Evolutionary conservation across 2,797 vertebrate genomes (phyloP), one percentile per base, ranked within the genome.

Genomic region (Coreius guichenoti): DNA sequence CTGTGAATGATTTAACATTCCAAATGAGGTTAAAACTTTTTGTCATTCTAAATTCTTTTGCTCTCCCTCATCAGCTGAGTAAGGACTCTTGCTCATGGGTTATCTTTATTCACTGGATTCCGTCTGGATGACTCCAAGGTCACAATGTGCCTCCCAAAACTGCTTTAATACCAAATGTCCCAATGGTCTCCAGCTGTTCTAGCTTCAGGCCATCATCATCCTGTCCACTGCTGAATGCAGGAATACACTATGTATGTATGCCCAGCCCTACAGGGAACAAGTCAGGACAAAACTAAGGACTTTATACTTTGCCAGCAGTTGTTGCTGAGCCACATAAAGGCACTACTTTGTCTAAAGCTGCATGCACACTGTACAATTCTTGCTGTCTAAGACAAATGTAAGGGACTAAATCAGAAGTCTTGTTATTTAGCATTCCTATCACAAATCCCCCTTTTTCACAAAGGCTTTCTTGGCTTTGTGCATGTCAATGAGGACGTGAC

Each of bases 51-150:
- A 39, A 36, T 33, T 69, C 13, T 39, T 81, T 82, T 29, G 19
- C 31, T 69, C 21, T 31, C 23, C 12, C 33, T 47, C 8, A 49
- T 81, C 29, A 39, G 65, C 45, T 19, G 33, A 54, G 33, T 56
- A 82, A 26, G 49, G 31, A 21, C 39, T 82, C 17, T 26, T 8
- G 14, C 80, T 63, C 81, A 33, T 47, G 54, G 69, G 36, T 63
- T 74, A 63, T 82, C 56, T 33, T 74, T 61, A 49, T 74, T 56
- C 81, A n/a, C 70, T 82, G 63, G 74, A 84, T 68, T 68, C 63
- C 43, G 17, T 78, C 75, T 19, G 2, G 26, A 31, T 78, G 63
- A 84, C 65, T 84, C 67, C 73, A 84, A 78, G 47, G 74, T 78
- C 61, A 78, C 31, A 9, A n/a, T 61, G n/a, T 31, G 56, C 39